Base-by-base conservation (phyloP, 2,888 invertebrate species). In the Andrena flavipes region DNA sequence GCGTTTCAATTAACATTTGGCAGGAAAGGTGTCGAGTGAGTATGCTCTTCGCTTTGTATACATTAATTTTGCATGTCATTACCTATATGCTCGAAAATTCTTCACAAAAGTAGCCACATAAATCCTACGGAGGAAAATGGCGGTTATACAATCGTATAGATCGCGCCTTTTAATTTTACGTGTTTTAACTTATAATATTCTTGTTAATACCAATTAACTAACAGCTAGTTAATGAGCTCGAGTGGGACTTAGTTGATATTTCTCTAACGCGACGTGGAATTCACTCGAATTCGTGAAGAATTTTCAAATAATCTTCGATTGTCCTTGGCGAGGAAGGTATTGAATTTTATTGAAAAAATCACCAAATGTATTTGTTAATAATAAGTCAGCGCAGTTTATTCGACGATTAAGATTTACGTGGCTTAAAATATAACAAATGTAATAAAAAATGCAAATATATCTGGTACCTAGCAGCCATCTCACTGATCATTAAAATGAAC, bases 391-490 rank as follows among this genome's bases (percentile, higher is more conserved):
- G 26, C 2, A 64, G 16, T 7, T 13, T 2, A 56, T 33, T 23
- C 7, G 1, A 13, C 16, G 42, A 60, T 16, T 16, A 2, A 42
- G 5, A 16, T 42, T 42, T 1, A 16, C 5, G 10, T 29, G 4
- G 5, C 30, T 26, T 4, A 3, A 70, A 20, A 35, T 64, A 20
- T 62, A 59, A 64, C 69, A 63, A 59, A 49, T 16, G 8, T 54
- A 3, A 20, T 33, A 35, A 6, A 6, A 6, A 42, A 10, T 42
- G n/a, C 10, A 29, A 29, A 35, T 30, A 62, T 2, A 5, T 59
- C 6, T 13, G 0, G 0, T 35, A 42, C 6, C 13, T 59, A n/a
- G 35, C 13, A 48, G 1, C 5, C 6, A 35, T 13, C 2, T 62
- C 67, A 26, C 35, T 35, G 30, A 59, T 6, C 48, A 13, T 4